Conservation (phyloP, 2,888 invertebrate species). For the Volucella inanis region DNA sequence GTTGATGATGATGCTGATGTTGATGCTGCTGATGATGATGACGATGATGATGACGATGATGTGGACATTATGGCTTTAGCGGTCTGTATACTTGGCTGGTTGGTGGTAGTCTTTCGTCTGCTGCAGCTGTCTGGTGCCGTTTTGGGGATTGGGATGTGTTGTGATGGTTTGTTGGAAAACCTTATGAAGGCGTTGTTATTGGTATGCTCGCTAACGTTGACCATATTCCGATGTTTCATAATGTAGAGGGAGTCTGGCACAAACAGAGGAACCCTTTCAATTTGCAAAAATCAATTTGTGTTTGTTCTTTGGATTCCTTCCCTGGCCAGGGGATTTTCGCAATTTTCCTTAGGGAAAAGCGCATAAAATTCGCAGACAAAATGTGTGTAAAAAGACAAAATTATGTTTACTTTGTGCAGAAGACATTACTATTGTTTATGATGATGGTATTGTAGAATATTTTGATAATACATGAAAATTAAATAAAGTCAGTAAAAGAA, state of each 20-base stretch:
- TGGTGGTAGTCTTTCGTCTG: constrained; percentile 43
- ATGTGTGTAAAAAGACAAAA: constrained; percentile 42
- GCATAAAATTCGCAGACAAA: constrained; percentile 51
- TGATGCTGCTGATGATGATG: constrained; percentile 8
- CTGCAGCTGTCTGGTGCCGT: constrained; percentile 49
- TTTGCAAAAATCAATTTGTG: constrained; percentile 68
- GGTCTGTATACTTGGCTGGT: constrained; percentile 55
- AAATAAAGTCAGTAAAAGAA: too few relatives aligned
- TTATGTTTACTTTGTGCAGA: constrained; percentile 56
- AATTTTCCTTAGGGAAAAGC: constrained; percentile 44
- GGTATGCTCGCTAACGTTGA: constrained; percentile 19
- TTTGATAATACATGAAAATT: not conserved
- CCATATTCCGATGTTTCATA: constrained; percentile 53
- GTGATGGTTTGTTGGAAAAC: constrained; percentile 60
- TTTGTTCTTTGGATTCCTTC: constrained; percentile 45
- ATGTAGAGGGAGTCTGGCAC: constrained; percentile 19
- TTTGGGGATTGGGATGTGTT: constrained; percentile 65
- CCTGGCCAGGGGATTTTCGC: constrained; percentile 12
- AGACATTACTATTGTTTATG: constrained; percentile 58
- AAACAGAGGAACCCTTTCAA: constrained; percentile 59
- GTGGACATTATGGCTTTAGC: constrained; percentile 71
- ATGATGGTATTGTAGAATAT: constrained; percentile 47
- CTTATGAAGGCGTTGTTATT: constrained; percentile 40
- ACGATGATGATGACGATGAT: constrained; percentile 56
- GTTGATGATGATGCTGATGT: constrained; percentile 28